phyloP scores from a whole-genome alignment of 2,797 vertebrate species.

The Gouania willdenowi region DNA sequence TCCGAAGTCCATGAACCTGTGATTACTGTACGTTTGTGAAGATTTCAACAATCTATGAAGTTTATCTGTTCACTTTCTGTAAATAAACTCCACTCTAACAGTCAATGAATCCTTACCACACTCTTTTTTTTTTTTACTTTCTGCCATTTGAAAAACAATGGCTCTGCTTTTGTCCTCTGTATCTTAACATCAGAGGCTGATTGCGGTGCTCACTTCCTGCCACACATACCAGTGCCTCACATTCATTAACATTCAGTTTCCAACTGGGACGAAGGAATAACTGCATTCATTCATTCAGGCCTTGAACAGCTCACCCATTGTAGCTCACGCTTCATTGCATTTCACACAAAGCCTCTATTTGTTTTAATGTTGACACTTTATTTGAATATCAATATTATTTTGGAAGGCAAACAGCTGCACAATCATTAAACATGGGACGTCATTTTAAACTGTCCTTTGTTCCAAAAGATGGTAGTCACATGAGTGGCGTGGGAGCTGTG shows the following conservation, averaged over 20 bases:
- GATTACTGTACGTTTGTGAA: conserved; percentile 6
- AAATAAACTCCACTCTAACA: conserved; percentile 69
- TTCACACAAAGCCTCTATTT: not conserved
- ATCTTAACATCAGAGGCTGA: not conserved
- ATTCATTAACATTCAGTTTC: conserved; percentile 38
- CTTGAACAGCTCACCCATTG: conserved; percentile 29
- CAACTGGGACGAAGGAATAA: conserved; percentile 11
- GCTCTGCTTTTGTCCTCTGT: not conserved
- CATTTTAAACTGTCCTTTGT: too few relatives aligned
- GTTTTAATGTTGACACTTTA: not conserved
- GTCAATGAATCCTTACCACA: conserved; percentile 23
- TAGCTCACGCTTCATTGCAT: conserved; percentile 9
- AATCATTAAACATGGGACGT: too few relatives aligned
- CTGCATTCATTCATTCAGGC: conserved; percentile 31
- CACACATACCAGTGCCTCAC: not conserved
- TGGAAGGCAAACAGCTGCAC: too few relatives aligned
- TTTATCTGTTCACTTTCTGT: conserved; percentile 52
- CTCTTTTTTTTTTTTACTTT: conserved; percentile 38
- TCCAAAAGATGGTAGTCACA: too few relatives aligned
- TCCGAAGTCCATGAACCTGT: conserved; percentile 18
- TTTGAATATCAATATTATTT: not conserved
- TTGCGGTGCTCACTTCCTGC: conserved; percentile 5
- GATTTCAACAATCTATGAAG: conserved; percentile 34
- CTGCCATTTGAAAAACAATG: not conserved
- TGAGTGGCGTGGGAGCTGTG: too few relatives aligned